These are phyloP conservation scores for Gymnobelideus leadbeateri DNA, from an alignment of 2,113 vertebrate species.

Conservation along the genomic window DNA sequence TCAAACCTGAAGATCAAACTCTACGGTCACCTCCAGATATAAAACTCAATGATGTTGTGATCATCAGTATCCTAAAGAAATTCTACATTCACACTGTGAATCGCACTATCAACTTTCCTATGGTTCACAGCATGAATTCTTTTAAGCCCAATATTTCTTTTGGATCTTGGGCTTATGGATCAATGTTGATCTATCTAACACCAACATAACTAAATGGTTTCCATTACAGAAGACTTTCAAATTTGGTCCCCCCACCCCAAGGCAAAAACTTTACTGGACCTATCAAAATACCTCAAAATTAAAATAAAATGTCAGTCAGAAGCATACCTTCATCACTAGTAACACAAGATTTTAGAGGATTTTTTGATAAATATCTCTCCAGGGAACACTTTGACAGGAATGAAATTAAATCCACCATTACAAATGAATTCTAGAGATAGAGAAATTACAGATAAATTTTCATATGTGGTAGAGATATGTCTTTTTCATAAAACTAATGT, in stretches of 20 bases:
- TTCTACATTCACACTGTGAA: background rate
- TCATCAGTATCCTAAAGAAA: background rate
- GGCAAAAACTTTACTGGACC: background rate
- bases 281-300: conserved; percentile 4
- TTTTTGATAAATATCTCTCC: conserved; percentile 16
- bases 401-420: conserved; percentile 40
- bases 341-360: background rate
- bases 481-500: background rate
- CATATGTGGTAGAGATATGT: background rate
- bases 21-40: background rate
- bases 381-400: conserved; percentile 16
- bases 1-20: background rate
- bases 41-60: background rate
- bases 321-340: background rate
- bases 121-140: background rate
- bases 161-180: background rate
- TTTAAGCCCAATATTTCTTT: background rate
- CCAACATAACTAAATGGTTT: background rate
- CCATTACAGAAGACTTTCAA: background rate
- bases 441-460: conserved; percentile 18
- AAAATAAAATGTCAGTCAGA: conserved; percentile 6
- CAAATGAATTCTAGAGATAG: conserved; percentile 8
- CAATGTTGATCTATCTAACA: background rate
- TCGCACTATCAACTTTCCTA: background rate
- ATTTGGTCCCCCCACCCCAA: background rate